A percentile compares a stretch with the other conserved stretches of the same genome.
Evolutionary conservation across 2,888 invertebrate genomes (phyloP).

Genomic region (Drepana falcataria): DNA sequence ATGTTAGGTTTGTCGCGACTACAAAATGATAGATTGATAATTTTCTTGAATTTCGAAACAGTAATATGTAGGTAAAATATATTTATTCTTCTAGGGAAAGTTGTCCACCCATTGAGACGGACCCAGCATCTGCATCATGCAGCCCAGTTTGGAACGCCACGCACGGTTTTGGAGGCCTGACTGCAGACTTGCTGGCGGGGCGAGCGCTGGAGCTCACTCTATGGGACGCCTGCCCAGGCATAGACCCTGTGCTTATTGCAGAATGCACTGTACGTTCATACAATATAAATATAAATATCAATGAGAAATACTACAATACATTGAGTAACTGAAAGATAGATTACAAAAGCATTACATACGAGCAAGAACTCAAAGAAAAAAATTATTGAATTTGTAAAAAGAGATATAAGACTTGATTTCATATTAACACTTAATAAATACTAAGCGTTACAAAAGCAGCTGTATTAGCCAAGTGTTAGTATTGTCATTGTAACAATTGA

Average conservation of each 20-base stretch:
- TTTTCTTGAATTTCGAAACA: too few species aligned
- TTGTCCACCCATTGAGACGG: conserved; percentile 88
- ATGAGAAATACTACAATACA: background rate
- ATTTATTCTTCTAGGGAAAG: conserved; percentile 77
- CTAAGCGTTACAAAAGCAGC: too few species aligned
- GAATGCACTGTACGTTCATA: conserved; percentile 81
- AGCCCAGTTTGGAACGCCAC: conserved; percentile 97
- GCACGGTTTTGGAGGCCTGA: conserved; percentile 87
- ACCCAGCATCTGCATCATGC: conserved; percentile 90
- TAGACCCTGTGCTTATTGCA: conserved; percentile 89
- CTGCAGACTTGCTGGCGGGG: conserved; percentile 88
- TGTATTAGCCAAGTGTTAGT: too few species aligned
- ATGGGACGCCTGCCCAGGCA: conserved; percentile 91
- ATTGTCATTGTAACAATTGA: too few species aligned
- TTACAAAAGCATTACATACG: too few species aligned
- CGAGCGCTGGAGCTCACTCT: conserved; percentile 90
- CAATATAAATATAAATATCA: background rate
- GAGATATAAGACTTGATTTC: too few species aligned
- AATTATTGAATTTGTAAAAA: too few species aligned
- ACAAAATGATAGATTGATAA: too few species aligned
- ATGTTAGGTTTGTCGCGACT: too few species aligned
- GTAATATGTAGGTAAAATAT: too few species aligned
- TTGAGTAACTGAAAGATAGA: background rate
- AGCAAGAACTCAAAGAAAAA: too few species aligned
- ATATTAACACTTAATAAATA: too few species aligned